A percentile compares a stretch with the other conserved stretches of the same genome.
Conservation (phyloP, 1,140 invertebrate genomes). For the Parapsyche elsis region DNA sequence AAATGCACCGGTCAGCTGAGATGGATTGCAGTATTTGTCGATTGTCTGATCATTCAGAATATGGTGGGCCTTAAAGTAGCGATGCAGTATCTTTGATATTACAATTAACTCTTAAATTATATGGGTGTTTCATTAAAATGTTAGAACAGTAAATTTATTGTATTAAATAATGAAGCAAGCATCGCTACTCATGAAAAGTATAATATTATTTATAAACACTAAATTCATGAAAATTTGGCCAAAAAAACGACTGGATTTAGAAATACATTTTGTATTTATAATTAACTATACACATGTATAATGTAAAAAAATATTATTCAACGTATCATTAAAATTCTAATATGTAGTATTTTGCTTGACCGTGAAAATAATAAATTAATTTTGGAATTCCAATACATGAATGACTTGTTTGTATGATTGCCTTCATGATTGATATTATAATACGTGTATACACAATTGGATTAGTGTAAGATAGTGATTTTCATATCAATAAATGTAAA, state of each 20-base stretch:
- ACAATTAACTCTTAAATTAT: too few species aligned
- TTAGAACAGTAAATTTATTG: too few species aligned
- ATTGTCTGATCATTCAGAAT: too few species aligned
- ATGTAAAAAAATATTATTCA: neutral
- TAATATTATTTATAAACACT: too few species aligned
- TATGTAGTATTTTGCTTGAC: constrained; percentile 8
- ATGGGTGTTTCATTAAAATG: neutral
- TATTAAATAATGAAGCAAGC: neutral
- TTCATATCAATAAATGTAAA: constrained; percentile 34
- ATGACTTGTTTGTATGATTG: constrained; percentile 1
- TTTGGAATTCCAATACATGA: neutral
- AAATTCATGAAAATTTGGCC: constrained; percentile 6
- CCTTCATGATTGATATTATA: constrained; percentile 7
- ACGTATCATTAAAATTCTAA: neutral
- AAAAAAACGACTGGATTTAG: constrained; percentile 15
- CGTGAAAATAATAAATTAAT: neutral
- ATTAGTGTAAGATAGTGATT: neutral
- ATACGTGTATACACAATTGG: neutral
- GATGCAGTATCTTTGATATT: too few species aligned
- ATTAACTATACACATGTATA: neutral
- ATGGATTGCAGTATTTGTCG: too few species aligned
- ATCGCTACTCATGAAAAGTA: neutral
- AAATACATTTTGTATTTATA: neutral
- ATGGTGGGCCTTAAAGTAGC: too few species aligned
- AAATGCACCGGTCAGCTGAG: too few species aligned